A percentile compares a stretch with the other conserved stretches of the same genome.
These are phyloP conservation scores for Drosophila anomelani DNA, from an alignment of 2,888 invertebrate species.

Conservation along the genomic window DNA sequence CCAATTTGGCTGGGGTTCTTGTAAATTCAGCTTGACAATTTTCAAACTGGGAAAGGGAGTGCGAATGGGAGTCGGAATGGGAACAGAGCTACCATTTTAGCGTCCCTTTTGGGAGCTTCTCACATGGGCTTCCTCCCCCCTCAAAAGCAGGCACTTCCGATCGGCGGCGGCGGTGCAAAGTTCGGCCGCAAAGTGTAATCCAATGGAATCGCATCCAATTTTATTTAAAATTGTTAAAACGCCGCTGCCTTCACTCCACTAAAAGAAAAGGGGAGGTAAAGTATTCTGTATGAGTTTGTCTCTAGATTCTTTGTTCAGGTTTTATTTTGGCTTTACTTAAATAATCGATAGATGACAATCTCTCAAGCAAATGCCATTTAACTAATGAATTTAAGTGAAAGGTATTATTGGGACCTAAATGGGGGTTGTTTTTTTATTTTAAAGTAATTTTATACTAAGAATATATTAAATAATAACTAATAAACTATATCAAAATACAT, in stretches of 20 bases:
- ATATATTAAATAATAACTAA: neutral
- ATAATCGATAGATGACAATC: neutral
- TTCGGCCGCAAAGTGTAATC: constrained; percentile 68
- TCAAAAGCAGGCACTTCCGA: constrained; percentile 53
- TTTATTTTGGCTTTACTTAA: neutral
- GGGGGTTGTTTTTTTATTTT: neutral
- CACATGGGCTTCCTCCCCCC: constrained; percentile 39
- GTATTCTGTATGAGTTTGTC: neutral
- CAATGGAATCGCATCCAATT: constrained; percentile 77
- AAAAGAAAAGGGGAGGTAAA: neutral
- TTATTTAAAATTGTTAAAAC: constrained; percentile 79
- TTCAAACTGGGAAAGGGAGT: neutral
- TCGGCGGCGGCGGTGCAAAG: constrained; percentile 54
- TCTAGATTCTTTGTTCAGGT: neutral
- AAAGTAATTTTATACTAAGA: neutral
- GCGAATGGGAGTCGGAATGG: constrained; percentile 6
- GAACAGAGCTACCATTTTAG: constrained; percentile 35
- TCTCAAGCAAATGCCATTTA: neutral
- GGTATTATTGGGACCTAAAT: neutral
- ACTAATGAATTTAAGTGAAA: constrained; percentile 2
- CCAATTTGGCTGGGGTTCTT: constrained; percentile 37
- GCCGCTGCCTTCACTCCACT: constrained; percentile 30
- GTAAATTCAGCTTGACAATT: constrained; percentile 48
- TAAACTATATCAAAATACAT: no score
- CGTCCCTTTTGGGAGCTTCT: constrained; percentile 20